These are phyloP conservation scores for Carettochelys insculpta DNA, from an alignment of 2,113 vertebrate genomes.

Conservation along the genomic window DNA sequence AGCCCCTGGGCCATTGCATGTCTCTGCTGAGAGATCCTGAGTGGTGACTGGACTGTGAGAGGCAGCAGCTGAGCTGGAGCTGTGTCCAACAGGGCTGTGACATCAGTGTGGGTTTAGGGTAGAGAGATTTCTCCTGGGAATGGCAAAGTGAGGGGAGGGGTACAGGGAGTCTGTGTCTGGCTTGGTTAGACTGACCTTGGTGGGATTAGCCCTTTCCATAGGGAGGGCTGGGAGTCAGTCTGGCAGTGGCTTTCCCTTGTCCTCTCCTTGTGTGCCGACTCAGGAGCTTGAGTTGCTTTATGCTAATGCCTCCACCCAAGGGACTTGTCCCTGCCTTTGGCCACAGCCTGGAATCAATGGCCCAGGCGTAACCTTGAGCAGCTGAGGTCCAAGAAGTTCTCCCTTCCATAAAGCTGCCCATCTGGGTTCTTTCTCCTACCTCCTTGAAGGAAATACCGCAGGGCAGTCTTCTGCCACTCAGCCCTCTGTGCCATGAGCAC, in stretches of 20 bases:
- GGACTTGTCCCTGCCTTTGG: neutral
- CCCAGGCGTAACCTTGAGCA: neutral
- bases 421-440: neutral
- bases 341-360: neutral
- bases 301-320: neutral
- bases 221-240: neutral
- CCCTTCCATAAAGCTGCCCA: rapidly evolving
- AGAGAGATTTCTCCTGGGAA: neutral
- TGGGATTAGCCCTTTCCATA: too few relatives aligned
- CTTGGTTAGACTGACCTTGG: neutral
- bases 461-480: neutral
- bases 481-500: neutral
- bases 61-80: neutral
- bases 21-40: neutral
- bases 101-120: neutral
- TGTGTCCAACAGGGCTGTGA: neutral
- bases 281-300: neutral
- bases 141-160: neutral
- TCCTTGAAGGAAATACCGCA: neutral
- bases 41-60: neutral
- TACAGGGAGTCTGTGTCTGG: neutral
- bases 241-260: neutral
- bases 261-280: neutral
- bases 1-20: neutral
- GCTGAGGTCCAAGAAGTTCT: neutral